Percentiles rank a stretch among this genome's conserved stretches.
Evolutionary conservation across 2,888 invertebrate species (phyloP).

Genomic region (Cantharis nigra): DNA sequence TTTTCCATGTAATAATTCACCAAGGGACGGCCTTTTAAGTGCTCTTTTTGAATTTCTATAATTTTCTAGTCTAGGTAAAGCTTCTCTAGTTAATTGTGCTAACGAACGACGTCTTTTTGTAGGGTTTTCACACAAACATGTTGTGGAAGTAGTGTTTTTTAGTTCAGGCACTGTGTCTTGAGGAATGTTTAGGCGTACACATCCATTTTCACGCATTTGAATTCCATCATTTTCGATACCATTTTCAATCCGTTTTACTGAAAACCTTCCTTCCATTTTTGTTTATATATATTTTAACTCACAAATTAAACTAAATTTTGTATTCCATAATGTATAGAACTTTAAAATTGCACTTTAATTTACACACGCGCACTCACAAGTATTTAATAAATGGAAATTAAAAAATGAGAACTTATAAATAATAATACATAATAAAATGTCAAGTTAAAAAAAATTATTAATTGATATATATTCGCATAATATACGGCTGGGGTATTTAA

Average conservation of each 20-base stretch:
- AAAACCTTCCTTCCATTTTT: conserved; percentile 43
- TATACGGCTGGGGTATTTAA: not conserved
- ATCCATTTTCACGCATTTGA: conserved; percentile 46
- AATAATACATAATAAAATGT: not conserved
- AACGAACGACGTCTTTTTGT: conserved; percentile 60
- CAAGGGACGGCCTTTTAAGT: conserved; percentile 79
- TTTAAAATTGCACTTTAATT: not conserved
- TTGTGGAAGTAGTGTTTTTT: conserved; percentile 39
- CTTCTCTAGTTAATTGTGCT: conserved; percentile 75
- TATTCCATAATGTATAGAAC: not conserved
- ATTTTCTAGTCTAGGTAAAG: conserved; percentile 79
- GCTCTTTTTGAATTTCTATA: conserved; percentile 79
- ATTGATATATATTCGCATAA: not conserved
- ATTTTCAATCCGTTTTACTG: conserved; percentile 31
- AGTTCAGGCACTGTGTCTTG: conserved; percentile 38
- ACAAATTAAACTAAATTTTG: not conserved
- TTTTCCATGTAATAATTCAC: conserved; percentile 80
- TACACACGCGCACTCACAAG: not conserved
- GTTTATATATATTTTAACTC: not conserved
- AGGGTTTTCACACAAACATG: conserved; percentile 40
- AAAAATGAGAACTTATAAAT: not conserved
- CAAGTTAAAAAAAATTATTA: not conserved
- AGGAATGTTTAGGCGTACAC: conserved; percentile 17
- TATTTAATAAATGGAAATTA: not conserved
- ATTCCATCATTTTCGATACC: conserved; percentile 47